Base-by-base conservation (phyloP, 1,140 invertebrate genomes). In the Hylaeus anthracinus region DNA sequence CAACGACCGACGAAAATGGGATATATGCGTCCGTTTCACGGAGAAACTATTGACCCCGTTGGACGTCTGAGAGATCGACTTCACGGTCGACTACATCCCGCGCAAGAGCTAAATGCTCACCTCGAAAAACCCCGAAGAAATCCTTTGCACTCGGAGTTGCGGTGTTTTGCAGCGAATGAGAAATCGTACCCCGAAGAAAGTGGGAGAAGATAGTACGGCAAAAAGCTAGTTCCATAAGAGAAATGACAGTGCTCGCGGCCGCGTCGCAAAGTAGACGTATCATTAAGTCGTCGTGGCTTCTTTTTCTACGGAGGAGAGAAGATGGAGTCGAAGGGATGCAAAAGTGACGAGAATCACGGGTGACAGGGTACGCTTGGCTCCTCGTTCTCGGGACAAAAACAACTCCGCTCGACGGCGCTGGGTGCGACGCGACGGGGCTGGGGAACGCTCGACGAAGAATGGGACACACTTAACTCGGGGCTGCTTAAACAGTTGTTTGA, bases 401-500 rank as follows among this genome's bases (percentile, higher is more conserved):
- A 88, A 85, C 75, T 63, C 87, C 55, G 84, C 60, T 73, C 10
- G 5, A 60, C 51, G 66, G 53, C 64, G 66, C 65, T 45, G 56
- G 41, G 61, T 61, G 53, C 39, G 8, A 10, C 15, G 60, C 5
- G 78, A 60, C 58, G 53, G 63, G 72, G 55, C 58, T 1, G 79
- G 81, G 85, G 87, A 75, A 78, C 72, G 79, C 55, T 77, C 56
- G 73, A 67, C 80, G 86, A 87, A 91, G 91, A 92, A 92, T 92
- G 85, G 75, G 86, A 76, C 87, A 82, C 91, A 93, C 92, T 93
- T 93, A 93, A 93, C 92, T 93, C 90, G 89, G 89, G 82, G 76
- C 88, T 92, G 90, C 90, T 92, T 93, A 92, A 92, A 92, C 92
- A 92, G 88, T 92, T 92, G 91, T 93, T 92, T 92, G 93, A 93